Conservation (phyloP, 2,797 vertebrate genomes). For the Labroides dimidiatus region DNA sequence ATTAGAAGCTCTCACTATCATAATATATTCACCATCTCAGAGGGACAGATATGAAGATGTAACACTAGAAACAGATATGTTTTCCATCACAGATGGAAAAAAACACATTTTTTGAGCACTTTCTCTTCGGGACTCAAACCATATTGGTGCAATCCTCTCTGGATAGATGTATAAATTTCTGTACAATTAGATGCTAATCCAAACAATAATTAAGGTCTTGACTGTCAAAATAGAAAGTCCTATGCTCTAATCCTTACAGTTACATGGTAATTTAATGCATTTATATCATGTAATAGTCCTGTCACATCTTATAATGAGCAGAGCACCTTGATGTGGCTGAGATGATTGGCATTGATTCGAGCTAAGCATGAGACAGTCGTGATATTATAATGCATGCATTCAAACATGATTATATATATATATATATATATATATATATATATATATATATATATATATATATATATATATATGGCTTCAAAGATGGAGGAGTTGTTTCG, state of each 20-base stretch:
- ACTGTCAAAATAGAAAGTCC: conserved; percentile 10
- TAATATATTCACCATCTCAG: conserved; percentile 28
- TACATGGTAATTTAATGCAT: conserved; percentile 32
- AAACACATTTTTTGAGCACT: conserved; percentile 6
- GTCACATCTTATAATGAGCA: conserved; percentile 36
- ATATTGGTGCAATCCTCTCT: not conserved
- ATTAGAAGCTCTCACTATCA: conserved; percentile 15
- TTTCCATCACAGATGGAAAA: conserved; percentile 2
- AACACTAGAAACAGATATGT: conserved; percentile 18
- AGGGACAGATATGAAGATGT: conserved; percentile 16
- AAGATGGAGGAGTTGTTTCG: conserved; percentile 15
- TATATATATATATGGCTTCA: conserved; percentile 15
- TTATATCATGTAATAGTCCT: conserved; percentile 31
- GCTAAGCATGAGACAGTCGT: conserved; percentile 4
- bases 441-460: no score
- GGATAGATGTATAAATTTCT: conserved; percentile 12
- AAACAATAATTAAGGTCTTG: conserved; percentile 5
- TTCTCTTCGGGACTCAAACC: conserved; percentile 14
- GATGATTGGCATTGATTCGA: conserved; percentile 20
- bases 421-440: no score
- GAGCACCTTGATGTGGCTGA: conserved; percentile 14
- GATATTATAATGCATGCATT: conserved; percentile 11
- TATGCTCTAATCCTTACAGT: not conserved
- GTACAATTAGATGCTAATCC: conserved; percentile 20
- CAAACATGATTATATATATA: no score